Percentiles rank a stretch among this genome's conserved stretches.
These are phyloP conservation scores for Neostethus bicornis DNA, from an alignment of 2,797 vertebrate genomes.

Conservation along the genomic window DNA sequence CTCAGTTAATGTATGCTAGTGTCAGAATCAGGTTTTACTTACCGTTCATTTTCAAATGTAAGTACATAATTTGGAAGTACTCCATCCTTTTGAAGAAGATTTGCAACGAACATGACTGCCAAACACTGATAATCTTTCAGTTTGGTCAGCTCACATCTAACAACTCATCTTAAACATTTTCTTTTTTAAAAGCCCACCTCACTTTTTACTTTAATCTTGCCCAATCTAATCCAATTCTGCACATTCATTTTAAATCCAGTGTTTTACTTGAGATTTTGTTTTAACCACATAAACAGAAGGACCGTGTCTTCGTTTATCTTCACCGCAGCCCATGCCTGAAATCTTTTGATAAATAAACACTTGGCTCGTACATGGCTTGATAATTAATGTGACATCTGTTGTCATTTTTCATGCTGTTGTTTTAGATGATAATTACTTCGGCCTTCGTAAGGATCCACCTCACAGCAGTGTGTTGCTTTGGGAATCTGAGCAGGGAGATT, in stretches of 20 bases:
- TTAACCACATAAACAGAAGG: conserved; percentile 10
- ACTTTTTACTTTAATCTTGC: conserved; percentile 3
- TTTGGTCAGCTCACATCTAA: neutral
- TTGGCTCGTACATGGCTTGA: conserved; percentile 46
- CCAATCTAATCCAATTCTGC: neutral
- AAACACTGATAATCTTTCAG: neutral
- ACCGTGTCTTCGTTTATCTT: conserved; percentile 48
- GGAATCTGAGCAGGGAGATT: neutral
- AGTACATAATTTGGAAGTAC: neutral
- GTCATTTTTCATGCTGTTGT: conserved; percentile 53
- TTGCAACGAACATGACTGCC: neutral
- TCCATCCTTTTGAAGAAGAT: neutral
- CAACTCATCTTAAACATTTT: neutral
- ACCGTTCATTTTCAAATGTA: too few species aligned
- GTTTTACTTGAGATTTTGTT: conserved; percentile 16
- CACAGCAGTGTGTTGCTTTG: conserved; percentile 1
- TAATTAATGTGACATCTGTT: conserved; percentile 51
- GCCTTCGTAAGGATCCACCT: conserved; percentile 35
- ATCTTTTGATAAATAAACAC: conserved; percentile 51
- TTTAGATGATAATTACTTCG: conserved; percentile 57
- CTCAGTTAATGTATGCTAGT: neutral
- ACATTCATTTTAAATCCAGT: conserved; percentile 16
- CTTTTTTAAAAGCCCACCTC: neutral
- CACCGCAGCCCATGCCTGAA: conserved; percentile 27
- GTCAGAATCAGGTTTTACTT: too few species aligned